Conservation (phyloP, 2,797 vertebrate genomes). For the Chelidonichthys spinosus region DNA sequence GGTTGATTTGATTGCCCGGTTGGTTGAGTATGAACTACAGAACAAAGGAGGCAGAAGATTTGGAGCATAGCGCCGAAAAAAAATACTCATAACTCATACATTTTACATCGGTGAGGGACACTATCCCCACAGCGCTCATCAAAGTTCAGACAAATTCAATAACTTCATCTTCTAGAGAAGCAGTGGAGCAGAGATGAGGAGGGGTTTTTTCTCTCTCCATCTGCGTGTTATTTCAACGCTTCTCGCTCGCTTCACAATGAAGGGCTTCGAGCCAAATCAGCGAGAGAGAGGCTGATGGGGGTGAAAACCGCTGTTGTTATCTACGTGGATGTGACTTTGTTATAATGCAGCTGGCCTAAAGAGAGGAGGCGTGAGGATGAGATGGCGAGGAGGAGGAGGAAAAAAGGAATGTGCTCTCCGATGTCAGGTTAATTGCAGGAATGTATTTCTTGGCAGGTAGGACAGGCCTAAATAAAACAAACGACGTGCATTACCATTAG, state of each 20-base stretch:
- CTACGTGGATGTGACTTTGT: slow-evolving; percentile 64
- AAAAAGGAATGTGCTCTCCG: slow-evolving; percentile 24
- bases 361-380: slow-evolving; percentile 28
- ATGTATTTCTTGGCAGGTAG: slow-evolving; percentile 47
- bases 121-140: slow-evolving; percentile 34
- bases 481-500: slow-evolving; percentile 45
- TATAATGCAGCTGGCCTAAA: slow-evolving; percentile 61
- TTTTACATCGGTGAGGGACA: slow-evolving; percentile 42
- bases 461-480: slow-evolving; percentile 54
- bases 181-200: slow-evolving; percentile 43
- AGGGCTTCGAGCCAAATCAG: slow-evolving; percentile 61
- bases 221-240: slow-evolving; percentile 46
- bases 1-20: slow-evolving; percentile 13
- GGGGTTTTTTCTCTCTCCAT: not conserved
- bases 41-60: slow-evolving; percentile 45
- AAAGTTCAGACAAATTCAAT: slow-evolving; percentile 53
- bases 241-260: slow-evolving; percentile 42
- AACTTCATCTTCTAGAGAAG: slow-evolving; percentile 52
- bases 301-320: slow-evolving; percentile 59
- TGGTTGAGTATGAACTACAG: not conserved
- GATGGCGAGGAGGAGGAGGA: slow-evolving; percentile 8
- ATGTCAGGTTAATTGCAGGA: slow-evolving; percentile 56
- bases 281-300: slow-evolving; percentile 58
- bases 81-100: slow-evolving; percentile 37
- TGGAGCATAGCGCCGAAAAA: slow-evolving; percentile 24